Base-by-base conservation (phyloP, 2,797 vertebrate genomes). In the Darevskia nairensis region DNA sequence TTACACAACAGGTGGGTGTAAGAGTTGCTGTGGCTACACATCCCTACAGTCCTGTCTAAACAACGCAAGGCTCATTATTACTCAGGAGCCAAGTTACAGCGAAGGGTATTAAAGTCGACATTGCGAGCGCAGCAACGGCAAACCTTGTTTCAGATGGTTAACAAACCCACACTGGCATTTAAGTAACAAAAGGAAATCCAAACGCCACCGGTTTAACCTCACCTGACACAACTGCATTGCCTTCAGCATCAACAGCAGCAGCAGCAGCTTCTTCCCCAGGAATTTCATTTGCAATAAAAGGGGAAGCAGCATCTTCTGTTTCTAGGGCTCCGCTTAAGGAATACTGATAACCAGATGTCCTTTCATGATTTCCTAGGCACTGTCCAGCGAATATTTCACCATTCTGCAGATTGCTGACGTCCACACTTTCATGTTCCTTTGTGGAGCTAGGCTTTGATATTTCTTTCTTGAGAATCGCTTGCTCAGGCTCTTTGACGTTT, bases 401-500 rank as follows among this genome's bases (percentile, higher is more conserved):
- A 2, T 88, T 89, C 75, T 91, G 91, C 86, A 93, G 86, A 90
- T 39, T 13, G 92, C 1, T 79, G 25, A 80, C n/a, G 64, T 90
- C 89, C 74, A 44, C 23, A 46, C 1, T 79, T 46, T 84, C 89
- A 15, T 92, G 90, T 88, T 93, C 94, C 76, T 94, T 87, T 80
- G 82, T 88, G 90, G 91, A 25, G 69, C 61, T 85, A 55, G 32
- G 84, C 78, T 92, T 90, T 55, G 66, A 2, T 80, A 93, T 66
- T 86, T 94, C 94, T 92, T 95, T 95, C n/a, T 85, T 92, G 82
- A 97, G 86, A 90, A 94, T 94, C 88, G 96, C 91, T 80, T 97
- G 95, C 89, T 97, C 96, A 23, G 80, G 89, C 85, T 92, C 95
- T 92, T 96, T 96, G 83, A 97, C 74, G 84, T 90, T 95, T 95